Percentiles rank a stretch among this genome's conserved stretches.
Conservation (phyloP, 2,888 invertebrate genomes). For the Euplexia lucipara region DNA sequence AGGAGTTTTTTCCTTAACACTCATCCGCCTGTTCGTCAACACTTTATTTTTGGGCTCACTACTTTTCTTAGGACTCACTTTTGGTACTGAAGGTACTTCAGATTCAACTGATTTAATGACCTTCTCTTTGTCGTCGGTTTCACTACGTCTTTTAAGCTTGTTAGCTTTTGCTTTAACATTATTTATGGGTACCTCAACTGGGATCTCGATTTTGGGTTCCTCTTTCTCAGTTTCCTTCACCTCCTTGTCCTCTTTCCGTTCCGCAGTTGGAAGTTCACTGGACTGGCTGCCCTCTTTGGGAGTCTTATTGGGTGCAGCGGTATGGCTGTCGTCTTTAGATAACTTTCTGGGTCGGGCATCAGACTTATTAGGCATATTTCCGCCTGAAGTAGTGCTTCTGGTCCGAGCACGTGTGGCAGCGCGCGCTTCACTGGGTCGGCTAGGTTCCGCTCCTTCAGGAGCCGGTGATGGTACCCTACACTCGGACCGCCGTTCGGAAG, state of each 20-base stretch:
- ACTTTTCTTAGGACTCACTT: slow-evolving; percentile 77
- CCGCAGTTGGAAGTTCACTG: slow-evolving; percentile 91
- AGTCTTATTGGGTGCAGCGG: slow-evolving; percentile 85
- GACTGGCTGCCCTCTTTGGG: slow-evolving; percentile 91
- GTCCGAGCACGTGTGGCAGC: slow-evolving; percentile 92
- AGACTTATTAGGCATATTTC: slow-evolving; percentile 92
- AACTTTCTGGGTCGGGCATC: slow-evolving; percentile 89
- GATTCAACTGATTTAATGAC: slow-evolving; percentile 60
- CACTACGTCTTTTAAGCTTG: slow-evolving; percentile 68
- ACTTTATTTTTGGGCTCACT: slow-evolving; percentile 75
- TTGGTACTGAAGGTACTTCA: slow-evolving; percentile 62
- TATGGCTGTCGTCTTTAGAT: slow-evolving; percentile 82
- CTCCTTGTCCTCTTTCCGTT: slow-evolving; percentile 92
- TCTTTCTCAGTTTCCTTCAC: slow-evolving; percentile 80
- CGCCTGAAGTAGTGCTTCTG: slow-evolving; percentile 93
- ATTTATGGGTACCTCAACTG: slow-evolving; percentile 69
- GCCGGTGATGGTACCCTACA: slow-evolving; percentile 93
- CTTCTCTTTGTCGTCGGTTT: slow-evolving; percentile 81
- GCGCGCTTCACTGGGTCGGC: slow-evolving; percentile 85
- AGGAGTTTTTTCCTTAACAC: slow-evolving; percentile 69
- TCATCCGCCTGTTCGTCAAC: slow-evolving; percentile 65
- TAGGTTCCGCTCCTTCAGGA: slow-evolving; percentile 95
- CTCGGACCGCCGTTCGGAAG: slow-evolving; percentile 95
- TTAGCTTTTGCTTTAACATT: slow-evolving; percentile 72
- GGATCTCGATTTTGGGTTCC: slow-evolving; percentile 2